phyloP scores from a whole-genome alignment of 1,140 invertebrate species.

The Drosophila takahashii region DNA sequence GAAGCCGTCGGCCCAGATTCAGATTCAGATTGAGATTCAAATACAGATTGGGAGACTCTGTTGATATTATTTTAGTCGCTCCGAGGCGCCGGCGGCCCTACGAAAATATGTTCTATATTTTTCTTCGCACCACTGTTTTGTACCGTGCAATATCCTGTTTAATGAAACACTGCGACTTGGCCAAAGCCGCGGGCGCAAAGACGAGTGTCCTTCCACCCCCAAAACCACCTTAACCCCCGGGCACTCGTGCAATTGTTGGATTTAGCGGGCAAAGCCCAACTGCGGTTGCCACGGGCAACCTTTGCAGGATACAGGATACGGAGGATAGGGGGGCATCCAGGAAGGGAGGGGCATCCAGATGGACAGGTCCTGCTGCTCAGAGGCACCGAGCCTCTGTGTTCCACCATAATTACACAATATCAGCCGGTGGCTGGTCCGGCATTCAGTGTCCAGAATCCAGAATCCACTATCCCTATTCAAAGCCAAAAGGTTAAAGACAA shows the following conservation, averaged over 20 bases:
- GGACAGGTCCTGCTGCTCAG: slow-evolving; percentile 3
- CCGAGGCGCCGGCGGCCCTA: neutral
- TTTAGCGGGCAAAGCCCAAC: slow-evolving; percentile 7
- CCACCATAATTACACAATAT: slow-evolving; percentile 22
- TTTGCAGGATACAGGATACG: neutral
- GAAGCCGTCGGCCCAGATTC: neutral
- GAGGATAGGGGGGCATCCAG: neutral
- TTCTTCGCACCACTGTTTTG: neutral
- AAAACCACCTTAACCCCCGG: neutral
- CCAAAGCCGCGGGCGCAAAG: slow-evolving; percentile 13
- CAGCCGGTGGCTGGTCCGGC: slow-evolving; percentile 1
- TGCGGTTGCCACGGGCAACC: slow-evolving; percentile 1
- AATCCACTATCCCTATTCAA: neutral
- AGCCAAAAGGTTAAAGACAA: slow-evolving; percentile 1
- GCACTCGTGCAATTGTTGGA: slow-evolving; percentile 1
- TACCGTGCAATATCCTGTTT: slow-evolving; percentile 43
- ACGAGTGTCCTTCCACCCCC: neutral
- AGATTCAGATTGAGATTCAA: slow-evolving; percentile 6
- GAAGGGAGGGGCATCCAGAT: neutral
- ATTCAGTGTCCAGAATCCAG: neutral
- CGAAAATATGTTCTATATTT: slow-evolving; percentile 12
- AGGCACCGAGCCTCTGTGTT: no score
- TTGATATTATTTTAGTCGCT: slow-evolving; percentile 37
- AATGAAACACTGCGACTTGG: slow-evolving; percentile 23
- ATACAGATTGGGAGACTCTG: slow-evolving; percentile 25